A percentile compares a stretch with the other conserved stretches of the same genome.
Evolutionary conservation across 2,797 vertebrate species (phyloP).

Genomic region (Falco naumanni): DNA sequence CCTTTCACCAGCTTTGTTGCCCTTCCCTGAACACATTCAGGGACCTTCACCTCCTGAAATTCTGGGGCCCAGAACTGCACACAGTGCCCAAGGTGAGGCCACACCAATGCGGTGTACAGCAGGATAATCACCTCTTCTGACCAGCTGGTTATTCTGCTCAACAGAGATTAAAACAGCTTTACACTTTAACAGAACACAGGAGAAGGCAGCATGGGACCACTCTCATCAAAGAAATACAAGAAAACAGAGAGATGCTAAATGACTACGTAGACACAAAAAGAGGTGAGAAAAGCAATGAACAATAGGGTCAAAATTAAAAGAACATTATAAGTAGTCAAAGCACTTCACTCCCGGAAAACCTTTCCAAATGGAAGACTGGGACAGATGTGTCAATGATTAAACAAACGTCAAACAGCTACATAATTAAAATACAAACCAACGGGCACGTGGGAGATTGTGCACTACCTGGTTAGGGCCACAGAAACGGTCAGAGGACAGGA

Average conservation of each 20-base stretch:
- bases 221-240: background rate
- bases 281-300: background rate
- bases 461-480: background rate
- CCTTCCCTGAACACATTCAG: background rate
- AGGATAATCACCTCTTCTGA: background rate
- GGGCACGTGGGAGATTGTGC: background rate
- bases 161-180: background rate
- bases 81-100: too few relatives aligned
- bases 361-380: background rate
- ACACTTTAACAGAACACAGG: background rate
- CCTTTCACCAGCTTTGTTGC: background rate
- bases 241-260: background rate
- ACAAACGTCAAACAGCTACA: background rate
- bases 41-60: too few relatives aligned
- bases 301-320: background rate
- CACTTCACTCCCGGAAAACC: background rate
- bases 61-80: too few relatives aligned
- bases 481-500: background rate
- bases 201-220: background rate
- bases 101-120: too few relatives aligned
- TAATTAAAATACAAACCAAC: background rate
- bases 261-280: background rate
- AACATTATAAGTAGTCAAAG: background rate
- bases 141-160: background rate
- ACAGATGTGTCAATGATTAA: rapidly evolving